A percentile compares a stretch with the other conserved stretches of the same genome.
phyloP scores from a whole-genome alignment of 2,888 invertebrate species.

The Anoplius nigerrimus region DNA sequence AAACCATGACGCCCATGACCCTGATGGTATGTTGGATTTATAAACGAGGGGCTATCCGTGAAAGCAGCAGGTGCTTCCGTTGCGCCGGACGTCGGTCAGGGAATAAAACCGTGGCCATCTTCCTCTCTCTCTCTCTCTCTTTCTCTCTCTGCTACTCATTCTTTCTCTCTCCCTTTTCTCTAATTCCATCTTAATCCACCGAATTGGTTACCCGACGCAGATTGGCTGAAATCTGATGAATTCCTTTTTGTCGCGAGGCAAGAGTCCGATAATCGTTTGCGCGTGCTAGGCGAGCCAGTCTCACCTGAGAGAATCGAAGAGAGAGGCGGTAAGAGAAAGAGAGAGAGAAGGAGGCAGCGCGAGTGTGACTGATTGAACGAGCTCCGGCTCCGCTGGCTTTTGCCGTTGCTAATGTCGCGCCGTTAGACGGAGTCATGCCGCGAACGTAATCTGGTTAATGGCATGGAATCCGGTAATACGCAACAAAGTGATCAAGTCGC shows the following conservation, averaged over 20 bases:
- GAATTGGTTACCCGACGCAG: neutral
- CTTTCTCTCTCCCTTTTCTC: neutral
- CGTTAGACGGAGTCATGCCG: no score
- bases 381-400: no score
- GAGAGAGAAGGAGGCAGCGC: no score
- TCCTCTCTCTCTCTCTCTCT: conserved; percentile 9
- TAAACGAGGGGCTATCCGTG: conserved; percentile 68
- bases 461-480: no score
- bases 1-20: conserved; percentile 61
- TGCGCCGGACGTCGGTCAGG: conserved; percentile 37
- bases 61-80: conserved; percentile 66
- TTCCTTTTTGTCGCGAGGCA: conserved; percentile 4
- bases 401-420: no score
- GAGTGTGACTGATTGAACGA: no score
- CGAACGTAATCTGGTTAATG: no score
- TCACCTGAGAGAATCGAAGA: no score
- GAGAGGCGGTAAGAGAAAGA: no score
- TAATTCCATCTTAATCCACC: conserved; percentile 2
- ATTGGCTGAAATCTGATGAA: conserved; percentile 3
- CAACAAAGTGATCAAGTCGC: no score
- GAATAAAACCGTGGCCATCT: conserved; percentile 31
- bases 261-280: no score
- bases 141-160: neutral
- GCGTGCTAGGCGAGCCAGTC: no score
- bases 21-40: conserved; percentile 73